Conservation (phyloP, 2,888 invertebrate genomes). For the Dynastes hyllus region DNA sequence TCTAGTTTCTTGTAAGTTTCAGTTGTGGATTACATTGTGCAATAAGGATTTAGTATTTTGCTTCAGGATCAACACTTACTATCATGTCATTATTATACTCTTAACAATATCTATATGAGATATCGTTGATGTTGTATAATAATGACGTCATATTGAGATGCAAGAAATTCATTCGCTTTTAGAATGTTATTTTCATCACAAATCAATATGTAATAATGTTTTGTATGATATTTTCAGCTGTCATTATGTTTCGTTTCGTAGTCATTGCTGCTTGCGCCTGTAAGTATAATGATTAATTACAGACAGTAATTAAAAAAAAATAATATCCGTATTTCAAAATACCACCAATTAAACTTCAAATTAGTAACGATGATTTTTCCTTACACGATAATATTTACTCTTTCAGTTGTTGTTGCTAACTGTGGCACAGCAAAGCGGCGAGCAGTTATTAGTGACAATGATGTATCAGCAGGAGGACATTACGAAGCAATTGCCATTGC, state of each 20-base stretch:
- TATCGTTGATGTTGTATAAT: no score
- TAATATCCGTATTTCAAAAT: not conserved
- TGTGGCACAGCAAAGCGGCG: conserved; percentile 49
- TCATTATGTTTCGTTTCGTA: conserved; percentile 71
- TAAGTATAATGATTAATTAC: conserved; percentile 25
- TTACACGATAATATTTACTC: not conserved
- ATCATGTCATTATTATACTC: no score
- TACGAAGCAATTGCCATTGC: conserved; percentile 43
- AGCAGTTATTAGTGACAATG: conserved; percentile 44
- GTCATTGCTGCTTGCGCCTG: conserved; percentile 74
- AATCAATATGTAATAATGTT: conserved; percentile 1
- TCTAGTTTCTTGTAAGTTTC: conserved; percentile 29
- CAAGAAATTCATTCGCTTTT: not conserved
- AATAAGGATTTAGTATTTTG: no score
- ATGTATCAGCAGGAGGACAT: conserved; percentile 46
- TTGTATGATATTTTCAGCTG: conserved; percentile 35
- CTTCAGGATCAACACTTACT: no score
- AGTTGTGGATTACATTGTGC: conserved; percentile 14
- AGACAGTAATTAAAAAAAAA: not conserved
- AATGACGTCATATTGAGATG: not conserved
- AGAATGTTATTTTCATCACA: not conserved
- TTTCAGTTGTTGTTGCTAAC: conserved; percentile 71
- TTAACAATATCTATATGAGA: no score
- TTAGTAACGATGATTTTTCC: not conserved
- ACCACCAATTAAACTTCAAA: not conserved